Percentiles rank a stretch among this genome's conserved stretches.
phyloP scores from a whole-genome alignment of 2,113 vertebrate species.

The Tetrao urogallus region DNA sequence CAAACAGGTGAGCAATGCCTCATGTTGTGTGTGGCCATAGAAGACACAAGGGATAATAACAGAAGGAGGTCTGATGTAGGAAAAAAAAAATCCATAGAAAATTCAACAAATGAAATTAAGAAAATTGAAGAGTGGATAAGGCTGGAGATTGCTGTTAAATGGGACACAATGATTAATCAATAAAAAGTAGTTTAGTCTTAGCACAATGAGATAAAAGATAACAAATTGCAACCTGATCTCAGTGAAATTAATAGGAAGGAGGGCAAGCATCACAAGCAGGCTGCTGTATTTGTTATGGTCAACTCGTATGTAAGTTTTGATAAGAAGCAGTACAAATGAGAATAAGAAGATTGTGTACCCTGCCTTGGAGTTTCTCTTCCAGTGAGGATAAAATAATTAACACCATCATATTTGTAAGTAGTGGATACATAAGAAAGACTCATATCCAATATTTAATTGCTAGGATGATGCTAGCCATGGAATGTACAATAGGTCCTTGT shows the following conservation, averaged over 20 bases:
- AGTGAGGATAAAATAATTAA: conserved; percentile 51
- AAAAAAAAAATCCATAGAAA: background rate
- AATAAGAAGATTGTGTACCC: background rate
- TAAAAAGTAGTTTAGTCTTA: background rate
- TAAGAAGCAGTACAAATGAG: background rate
- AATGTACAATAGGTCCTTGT: conserved; percentile 27
- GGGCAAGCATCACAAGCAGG: background rate
- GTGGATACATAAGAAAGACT: conserved; percentile 34
- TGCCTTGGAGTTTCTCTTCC: background rate
- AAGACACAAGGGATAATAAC: conserved; percentile 18
- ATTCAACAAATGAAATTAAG: conserved; percentile 38
- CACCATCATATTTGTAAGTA: conserved; percentile 25
- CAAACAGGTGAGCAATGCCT: background rate
- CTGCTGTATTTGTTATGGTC: background rate
- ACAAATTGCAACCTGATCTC: background rate
- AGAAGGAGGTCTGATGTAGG: background rate
- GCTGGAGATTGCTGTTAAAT: conserved; percentile 12
- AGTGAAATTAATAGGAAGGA: background rate
- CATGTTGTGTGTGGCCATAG: background rate
- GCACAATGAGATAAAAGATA: background rate
- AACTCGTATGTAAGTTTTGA: background rate
- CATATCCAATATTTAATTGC: conserved; percentile 65
- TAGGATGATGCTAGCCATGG: conserved; percentile 9
- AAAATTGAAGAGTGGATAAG: conserved; percentile 41
- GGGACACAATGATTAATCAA: conserved; percentile 4